Percentiles rank a stretch among this genome's conserved stretches.
Evolutionary conservation across 2,797 vertebrate species (phyloP).

Genomic region (Sternotherus odoratus): DNA sequence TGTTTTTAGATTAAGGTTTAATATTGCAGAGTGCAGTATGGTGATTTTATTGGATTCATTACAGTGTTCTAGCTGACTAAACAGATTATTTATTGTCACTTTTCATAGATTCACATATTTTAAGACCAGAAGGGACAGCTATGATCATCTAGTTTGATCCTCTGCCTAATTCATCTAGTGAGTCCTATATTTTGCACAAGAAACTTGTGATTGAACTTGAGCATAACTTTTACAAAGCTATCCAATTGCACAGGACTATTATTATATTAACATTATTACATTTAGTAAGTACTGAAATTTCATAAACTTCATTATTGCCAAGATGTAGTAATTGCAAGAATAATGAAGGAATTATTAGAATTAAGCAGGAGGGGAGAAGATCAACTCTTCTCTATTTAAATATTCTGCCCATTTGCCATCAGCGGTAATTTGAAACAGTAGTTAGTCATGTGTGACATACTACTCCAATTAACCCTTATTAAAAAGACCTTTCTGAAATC

Average conservation of each 20-base stretch:
- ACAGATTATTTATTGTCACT: neutral
- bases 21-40: fast-evolving
- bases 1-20: neutral
- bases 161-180: neutral
- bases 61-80: neutral
- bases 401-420: conserved; percentile 48
- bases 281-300: neutral
- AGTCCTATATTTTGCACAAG: neutral
- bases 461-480: conserved; percentile 69
- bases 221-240: neutral
- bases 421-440: conserved; percentile 60
- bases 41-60: neutral
- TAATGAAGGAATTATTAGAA: conserved; percentile 11
- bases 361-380: neutral
- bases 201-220: neutral
- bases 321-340: conserved; percentile 24
- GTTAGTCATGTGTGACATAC: conserved; percentile 61
- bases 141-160: neutral
- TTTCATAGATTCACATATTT: neutral
- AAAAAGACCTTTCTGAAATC: conserved; percentile 65
- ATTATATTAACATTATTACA: neutral
- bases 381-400: conserved; percentile 21
- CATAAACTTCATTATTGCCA: neutral
- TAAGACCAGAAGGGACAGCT: neutral
- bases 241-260: neutral